Conservation (phyloP, 1,140 invertebrate genomes). For the Sesamia nonagrioides region DNA sequence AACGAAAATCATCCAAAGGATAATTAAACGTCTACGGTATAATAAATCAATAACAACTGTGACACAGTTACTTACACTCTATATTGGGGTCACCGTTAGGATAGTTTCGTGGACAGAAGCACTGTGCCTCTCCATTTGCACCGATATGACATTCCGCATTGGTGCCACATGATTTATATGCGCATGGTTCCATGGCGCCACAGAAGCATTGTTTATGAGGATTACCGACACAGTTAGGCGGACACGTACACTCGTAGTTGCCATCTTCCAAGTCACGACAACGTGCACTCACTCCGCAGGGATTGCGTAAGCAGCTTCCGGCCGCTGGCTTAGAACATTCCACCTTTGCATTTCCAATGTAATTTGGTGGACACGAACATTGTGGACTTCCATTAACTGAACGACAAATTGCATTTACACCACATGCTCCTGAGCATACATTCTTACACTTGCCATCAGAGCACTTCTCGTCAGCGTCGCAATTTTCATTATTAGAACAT, state of each 20-base stretch:
- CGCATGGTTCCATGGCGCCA: conserved; percentile 90
- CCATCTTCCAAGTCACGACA: conserved; percentile 92
- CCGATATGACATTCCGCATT: conserved; percentile 93
- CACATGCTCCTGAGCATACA: conserved; percentile 94
- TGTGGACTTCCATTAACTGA: conserved; percentile 92
- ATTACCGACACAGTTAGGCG: conserved; percentile 93
- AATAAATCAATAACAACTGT: neutral
- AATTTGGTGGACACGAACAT: conserved; percentile 95
- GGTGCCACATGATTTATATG: conserved; percentile 92
- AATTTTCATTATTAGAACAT: conserved; percentile 93
- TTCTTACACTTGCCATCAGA: conserved; percentile 93
- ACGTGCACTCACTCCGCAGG: conserved; percentile 94
- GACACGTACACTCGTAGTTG: conserved; percentile 93
- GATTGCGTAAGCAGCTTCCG: conserved; percentile 92
- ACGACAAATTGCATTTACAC: conserved; percentile 95
- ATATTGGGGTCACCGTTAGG: conserved; percentile 94
- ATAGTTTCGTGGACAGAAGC: conserved; percentile 94
- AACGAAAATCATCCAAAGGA: too few relatives aligned
- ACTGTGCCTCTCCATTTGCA: conserved; percentile 90
- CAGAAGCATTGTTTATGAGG: conserved; percentile 93
- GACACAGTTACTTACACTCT: conserved; percentile 90
- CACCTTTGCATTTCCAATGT: conserved; percentile 93
- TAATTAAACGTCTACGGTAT: neutral
- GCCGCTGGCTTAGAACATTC: conserved; percentile 91
- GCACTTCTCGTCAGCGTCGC: conserved; percentile 93